These are phyloP conservation scores for Mionectes macconnelli DNA, from an alignment of 2,113 vertebrate genomes.

Conservation along the genomic window DNA sequence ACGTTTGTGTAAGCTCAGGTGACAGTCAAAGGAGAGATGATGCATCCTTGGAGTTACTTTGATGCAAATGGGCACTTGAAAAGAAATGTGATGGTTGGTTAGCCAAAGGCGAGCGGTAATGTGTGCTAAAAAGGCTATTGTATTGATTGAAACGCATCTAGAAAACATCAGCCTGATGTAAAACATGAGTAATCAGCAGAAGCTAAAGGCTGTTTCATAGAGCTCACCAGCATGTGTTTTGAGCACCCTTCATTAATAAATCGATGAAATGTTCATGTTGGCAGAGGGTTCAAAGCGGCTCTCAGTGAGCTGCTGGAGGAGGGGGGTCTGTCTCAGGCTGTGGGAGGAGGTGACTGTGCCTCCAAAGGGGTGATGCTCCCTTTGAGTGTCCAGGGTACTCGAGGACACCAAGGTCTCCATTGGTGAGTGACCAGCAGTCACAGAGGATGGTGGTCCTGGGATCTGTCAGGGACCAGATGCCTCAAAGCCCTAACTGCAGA, in stretches of 20 bases:
- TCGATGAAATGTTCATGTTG: not conserved
- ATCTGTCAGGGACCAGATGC: not conserved
- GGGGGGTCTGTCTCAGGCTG: not conserved
- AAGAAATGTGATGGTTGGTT: constrained; percentile 41
- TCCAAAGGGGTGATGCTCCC: not conserved
- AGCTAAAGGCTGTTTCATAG: constrained; percentile 20
- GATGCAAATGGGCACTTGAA: constrained; percentile 50
- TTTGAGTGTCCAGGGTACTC: not conserved
- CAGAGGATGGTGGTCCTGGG: not conserved
- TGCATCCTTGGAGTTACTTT: constrained; percentile 20
- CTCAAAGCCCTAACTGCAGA: not conserved
- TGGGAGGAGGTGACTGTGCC: not conserved
- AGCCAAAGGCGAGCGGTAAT: not conserved
- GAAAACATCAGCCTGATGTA: constrained; percentile 49
- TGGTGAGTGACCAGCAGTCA: not conserved
- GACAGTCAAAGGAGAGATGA: not conserved
- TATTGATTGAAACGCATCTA: constrained; percentile 56
- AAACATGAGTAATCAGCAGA: constrained; percentile 49
- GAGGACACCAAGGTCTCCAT: not conserved
- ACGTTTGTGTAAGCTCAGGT: not conserved
- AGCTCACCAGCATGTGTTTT: not conserved
- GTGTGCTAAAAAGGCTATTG: constrained; percentile 44
- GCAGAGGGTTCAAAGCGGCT: not conserved
- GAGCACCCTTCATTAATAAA: constrained; percentile 44
- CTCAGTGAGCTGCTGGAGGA: not conserved